Base-by-base conservation (phyloP, 2,113 vertebrate species). In the Sterna hirundo region DNA sequence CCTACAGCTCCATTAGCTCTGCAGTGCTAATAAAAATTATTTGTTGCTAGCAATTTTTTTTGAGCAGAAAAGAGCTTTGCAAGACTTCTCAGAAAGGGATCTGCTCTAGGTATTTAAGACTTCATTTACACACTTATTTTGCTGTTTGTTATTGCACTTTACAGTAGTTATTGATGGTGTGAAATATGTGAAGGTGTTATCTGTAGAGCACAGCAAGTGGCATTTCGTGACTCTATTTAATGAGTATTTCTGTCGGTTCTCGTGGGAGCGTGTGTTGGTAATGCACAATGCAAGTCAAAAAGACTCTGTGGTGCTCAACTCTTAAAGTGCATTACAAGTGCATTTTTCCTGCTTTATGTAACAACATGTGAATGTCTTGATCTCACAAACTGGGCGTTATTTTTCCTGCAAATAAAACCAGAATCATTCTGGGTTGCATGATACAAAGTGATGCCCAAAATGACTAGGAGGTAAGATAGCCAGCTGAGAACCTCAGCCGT, bases 1-100 rank as follows among this genome's bases (percentile, higher is more conserved):
- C 83, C 90, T 93, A 60, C 51, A 93, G 60, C 26, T 88, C 88
- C 83, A 85, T 96, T 92, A 96, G 88, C n/a, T 95, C 72, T 88
- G 66, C 69, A 84, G 51, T 44, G 55, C 92, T 88, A 88, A 79
- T 92, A 94, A 92, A 90, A 96, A 60, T 61, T 76, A 93, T 62
- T 94, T 86, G 71, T 95, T 78, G 29, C 75, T 88, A 78, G 71
- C 38, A 57, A 51, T 40, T 19, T 70, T 80, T 86, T 88, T 77
- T 90, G 3, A 88, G 68, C 30, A 71, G 64, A 71, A 90, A 38
- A 55, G 58, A 70, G 20, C 19, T 88, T 69, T 77, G 54, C 62
- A 77, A 76, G 42, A 2, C 11, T 81, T 90, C 55, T 80, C 64
- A 42, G 64, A 74, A 84, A 90, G 12, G 38, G 46, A 34, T 60